Evolutionary conservation across 1,140 invertebrate genomes (phyloP).

Genomic region (Vanessa atalanta): DNA sequence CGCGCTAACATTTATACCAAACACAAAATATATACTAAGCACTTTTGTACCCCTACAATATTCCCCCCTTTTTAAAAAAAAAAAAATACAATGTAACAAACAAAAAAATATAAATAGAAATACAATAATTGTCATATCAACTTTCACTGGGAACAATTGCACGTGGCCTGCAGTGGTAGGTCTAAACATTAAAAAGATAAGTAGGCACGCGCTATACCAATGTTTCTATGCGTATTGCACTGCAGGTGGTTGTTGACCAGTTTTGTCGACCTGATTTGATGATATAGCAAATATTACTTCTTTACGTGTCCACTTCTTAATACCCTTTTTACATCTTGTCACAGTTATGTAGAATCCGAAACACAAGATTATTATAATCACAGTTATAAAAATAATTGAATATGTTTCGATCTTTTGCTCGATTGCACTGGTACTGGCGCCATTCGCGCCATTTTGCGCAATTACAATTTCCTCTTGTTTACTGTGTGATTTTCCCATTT

Average conservation of each 20-base stretch:
- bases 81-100: too few species aligned
- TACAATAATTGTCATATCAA: too few species aligned
- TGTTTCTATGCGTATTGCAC: neutral
- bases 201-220: neutral
- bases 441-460: neutral
- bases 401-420: neutral
- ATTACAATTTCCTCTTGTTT: neutral
- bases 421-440: neutral
- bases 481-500: neutral
- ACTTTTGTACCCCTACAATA: neutral
- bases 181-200: too few species aligned
- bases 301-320: neutral
- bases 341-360: neutral
- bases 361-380: neutral
- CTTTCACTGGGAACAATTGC: too few species aligned
- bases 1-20: too few species aligned
- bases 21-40: too few species aligned
- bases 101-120: too few species aligned
- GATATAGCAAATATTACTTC: neutral
- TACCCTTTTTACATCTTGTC: neutral
- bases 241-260: neutral
- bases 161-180: too few species aligned
- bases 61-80: constrained; percentile 1
- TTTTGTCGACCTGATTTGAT: neutral
- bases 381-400: neutral